Conservation (phyloP, 2,888 invertebrate genomes). For the Drosophila austrosaltans region DNA sequence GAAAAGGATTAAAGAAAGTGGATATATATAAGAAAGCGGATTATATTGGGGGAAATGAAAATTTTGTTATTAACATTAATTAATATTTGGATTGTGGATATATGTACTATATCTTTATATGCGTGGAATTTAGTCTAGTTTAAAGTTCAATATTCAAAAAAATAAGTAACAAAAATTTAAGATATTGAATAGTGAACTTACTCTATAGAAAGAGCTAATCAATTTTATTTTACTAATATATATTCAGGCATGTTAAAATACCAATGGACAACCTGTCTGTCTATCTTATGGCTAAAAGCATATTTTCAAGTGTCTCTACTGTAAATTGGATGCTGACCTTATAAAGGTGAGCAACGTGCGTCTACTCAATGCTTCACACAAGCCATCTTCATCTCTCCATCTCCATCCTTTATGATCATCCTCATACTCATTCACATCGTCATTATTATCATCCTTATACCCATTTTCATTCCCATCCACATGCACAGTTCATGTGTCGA, state of each 20-base stretch:
- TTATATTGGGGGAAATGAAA: too few relatives aligned
- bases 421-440: constrained; percentile 10
- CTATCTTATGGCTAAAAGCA: background rate
- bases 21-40: too few relatives aligned
- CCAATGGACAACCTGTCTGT: constrained; percentile 22
- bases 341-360: constrained; percentile 81
- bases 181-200: too few relatives aligned
- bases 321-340: constrained; percentile 75
- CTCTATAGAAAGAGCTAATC: background rate
- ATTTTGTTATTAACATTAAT: too few relatives aligned
- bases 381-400: constrained; percentile 17
- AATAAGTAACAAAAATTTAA: too few relatives aligned
- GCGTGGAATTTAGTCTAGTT: too few relatives aligned
- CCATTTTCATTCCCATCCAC: background rate
- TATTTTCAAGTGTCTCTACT: constrained; percentile 34
- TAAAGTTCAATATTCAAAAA: too few relatives aligned
- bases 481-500: constrained; percentile 40
- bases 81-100: too few relatives aligned
- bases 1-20: too few relatives aligned
- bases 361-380: constrained; percentile 53
- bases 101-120: too few relatives aligned
- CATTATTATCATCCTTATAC: constrained; percentile 3
- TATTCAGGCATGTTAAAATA: constrained; percentile 34
- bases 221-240: background rate
- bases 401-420: constrained; percentile 1